Base-by-base conservation (phyloP, 1,140 invertebrate genomes). In the Cydia splendana region DNA sequence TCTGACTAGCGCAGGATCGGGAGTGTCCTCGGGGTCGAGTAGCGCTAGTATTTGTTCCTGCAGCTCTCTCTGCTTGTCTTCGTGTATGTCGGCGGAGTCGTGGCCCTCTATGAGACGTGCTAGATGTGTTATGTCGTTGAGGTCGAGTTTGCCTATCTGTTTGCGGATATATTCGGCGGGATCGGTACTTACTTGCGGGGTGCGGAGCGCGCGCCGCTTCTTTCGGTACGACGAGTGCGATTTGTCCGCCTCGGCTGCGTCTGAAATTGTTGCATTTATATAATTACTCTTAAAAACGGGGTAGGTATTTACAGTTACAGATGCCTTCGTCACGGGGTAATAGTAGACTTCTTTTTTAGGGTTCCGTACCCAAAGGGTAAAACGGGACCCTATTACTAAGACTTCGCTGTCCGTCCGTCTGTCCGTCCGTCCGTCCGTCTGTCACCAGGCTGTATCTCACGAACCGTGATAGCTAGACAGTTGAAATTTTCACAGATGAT, bases 101-200 rank as follows among this genome's bases (percentile, higher is more conserved):
- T 89, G 88, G 1, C 87, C 87, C 42, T 91, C 88, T 5, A 92
- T 85, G 15, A 92, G 85, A 13, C 87, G 85, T 9, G 88, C 89
- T 65, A 93, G 78, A 51, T 88, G 81, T n/a, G 87, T 87, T 48
- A 93, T 87, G 74, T 91, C 88, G 53, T 91, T 85, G 76, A 93
- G 85, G 74, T 89, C 85, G 75, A 93, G 82, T 79, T 88, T 88
- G 24, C 87, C 89, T 80, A 93, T 90, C 78, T 88, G 87, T 82
- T 87, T 87, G 57, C 89, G 85, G 69, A 91, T 86, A 71, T 88
- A 87, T 69, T 93, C 91, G 12, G 86, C 87, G 15, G 88, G 80
- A 77, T 90, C 89, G 75, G 80, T 93, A 93, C 91, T 93, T 93
- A 93, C 91, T 87, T 92, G 91, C 77, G 84, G 83, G 2, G 88